phyloP scores from a whole-genome alignment of 2,113 vertebrate species.

The Rhadina sibilatrix region DNA sequence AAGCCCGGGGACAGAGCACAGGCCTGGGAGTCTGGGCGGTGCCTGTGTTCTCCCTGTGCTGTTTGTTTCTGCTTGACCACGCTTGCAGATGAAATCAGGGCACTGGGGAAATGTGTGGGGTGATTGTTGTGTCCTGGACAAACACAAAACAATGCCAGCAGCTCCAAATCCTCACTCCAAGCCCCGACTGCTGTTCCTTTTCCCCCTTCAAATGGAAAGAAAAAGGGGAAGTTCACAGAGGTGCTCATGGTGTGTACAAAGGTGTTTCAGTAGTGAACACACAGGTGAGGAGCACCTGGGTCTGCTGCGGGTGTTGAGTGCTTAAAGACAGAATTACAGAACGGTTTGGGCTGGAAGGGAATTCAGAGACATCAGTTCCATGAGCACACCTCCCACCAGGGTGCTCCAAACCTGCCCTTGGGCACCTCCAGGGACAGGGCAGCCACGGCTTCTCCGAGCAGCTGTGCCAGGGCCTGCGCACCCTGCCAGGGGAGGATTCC shows the following conservation, averaged over 20 bases:
- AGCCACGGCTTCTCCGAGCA: background rate
- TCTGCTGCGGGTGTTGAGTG: background rate
- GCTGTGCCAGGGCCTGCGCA: background rate
- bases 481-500: fast-evolving
- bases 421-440: background rate
- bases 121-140: too few species aligned
- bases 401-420: fast-evolving
- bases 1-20: background rate
- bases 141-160: fast-evolving
- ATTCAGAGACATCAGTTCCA: background rate
- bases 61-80: background rate
- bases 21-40: background rate
- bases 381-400: background rate
- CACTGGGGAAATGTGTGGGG: fast-evolving
- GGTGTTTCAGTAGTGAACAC: background rate
- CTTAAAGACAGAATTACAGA: background rate
- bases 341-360: background rate
- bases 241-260: too few species aligned
- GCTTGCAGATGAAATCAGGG: background rate
- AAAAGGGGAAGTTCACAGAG: background rate
- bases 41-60: background rate
- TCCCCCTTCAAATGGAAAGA: too few species aligned
- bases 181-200: background rate
- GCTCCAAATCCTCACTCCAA: background rate
- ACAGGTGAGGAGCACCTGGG: background rate